Evolutionary conservation across 2,888 invertebrate species (phyloP), one percentile per base, ranked within the genome.

Genomic region (Uropetala carovei): DNA sequence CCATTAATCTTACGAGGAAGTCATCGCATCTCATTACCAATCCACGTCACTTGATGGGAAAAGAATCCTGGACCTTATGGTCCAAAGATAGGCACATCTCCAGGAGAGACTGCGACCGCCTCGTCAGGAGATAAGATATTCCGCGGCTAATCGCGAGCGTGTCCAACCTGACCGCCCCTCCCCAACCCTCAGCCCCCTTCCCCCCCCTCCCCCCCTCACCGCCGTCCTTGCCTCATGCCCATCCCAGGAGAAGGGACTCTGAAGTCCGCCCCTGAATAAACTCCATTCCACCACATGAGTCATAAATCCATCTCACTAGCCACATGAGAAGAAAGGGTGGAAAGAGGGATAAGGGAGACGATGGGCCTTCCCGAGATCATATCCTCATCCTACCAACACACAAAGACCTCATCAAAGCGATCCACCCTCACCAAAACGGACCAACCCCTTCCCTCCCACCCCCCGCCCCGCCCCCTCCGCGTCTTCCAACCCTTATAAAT

Each of bases 281-380:
- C 43, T 64, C 64, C n/a, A 68, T n/a, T 68, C 68, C 68, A 68
- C n/a, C 68, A n/a, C n/a, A 68, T 9, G 68, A 68, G 68, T 68
- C 18, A 68, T 68, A 68, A 68, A 68, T 68, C 68, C 68, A 68
- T 68, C 68, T 18, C 68, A 68, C 18, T 18, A 64, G 8, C 64
- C 64, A 3, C n/a, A 18, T 43, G 43, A 43, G 22, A 11, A 68
- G n/a, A 68, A 68, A 68, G 68, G 68, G 22, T 1, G 22, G 68
- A n/a, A n/a, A n/a, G 43, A 43, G 43, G 43, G 43, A 3, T 43
- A 5, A 43, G 43, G 43, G 43, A 43, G 43, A 43, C 43, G 43
- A 43, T 43, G 68, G n/a, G n/a, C 68, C 68, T 9, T n/a, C 0
- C 22, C n/a, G n/a, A 68, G 68, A 68, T 68, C 68, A 68, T 68